Evolutionary conservation across 1,140 invertebrate species (phyloP).

Genomic region (Nasonia giraulti): DNA sequence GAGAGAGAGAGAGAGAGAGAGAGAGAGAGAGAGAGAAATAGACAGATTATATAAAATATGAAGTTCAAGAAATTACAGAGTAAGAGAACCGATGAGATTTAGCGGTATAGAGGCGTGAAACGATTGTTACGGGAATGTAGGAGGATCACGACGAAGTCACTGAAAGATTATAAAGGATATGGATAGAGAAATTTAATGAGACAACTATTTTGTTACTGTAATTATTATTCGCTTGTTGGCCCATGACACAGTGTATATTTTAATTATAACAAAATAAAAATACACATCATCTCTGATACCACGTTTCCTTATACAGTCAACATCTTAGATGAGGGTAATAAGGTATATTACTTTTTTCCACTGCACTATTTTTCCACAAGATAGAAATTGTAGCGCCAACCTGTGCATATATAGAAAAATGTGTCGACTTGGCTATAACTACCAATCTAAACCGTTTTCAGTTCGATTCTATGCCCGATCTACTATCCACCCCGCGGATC

Average conservation of each 20-base stretch:
- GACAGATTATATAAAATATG: conserved; percentile 21
- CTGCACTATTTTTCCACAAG: no score
- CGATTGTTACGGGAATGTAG: conserved; percentile 34
- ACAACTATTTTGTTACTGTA: conserved; percentile 75
- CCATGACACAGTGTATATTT: conserved; percentile 76
- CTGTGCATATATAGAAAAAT: no score
- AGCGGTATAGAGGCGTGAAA: conserved; percentile 36
- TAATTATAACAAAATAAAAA: conserved; percentile 74
- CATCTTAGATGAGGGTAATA: no score
- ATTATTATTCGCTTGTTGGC: conserved; percentile 74
- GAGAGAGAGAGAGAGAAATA: background rate
- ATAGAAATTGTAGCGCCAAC: no score
- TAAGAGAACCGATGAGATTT: conserved; percentile 30
- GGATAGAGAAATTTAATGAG: conserved; percentile 61
- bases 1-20: no score
- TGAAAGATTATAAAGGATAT: conserved; percentile 43
- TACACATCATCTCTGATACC: conserved; percentile 64
- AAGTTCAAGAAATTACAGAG: conserved; percentile 44
- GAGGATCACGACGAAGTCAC: conserved; percentile 16
- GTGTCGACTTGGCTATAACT: no score
- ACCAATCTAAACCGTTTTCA: no score
- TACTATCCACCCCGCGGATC: no score
- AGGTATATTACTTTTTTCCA: no score
- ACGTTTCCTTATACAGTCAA: conserved; percentile 6
- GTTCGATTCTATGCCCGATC: no score